Base-by-base conservation (phyloP, 2,113 vertebrate genomes). In the Percopsis transmontana region DNA sequence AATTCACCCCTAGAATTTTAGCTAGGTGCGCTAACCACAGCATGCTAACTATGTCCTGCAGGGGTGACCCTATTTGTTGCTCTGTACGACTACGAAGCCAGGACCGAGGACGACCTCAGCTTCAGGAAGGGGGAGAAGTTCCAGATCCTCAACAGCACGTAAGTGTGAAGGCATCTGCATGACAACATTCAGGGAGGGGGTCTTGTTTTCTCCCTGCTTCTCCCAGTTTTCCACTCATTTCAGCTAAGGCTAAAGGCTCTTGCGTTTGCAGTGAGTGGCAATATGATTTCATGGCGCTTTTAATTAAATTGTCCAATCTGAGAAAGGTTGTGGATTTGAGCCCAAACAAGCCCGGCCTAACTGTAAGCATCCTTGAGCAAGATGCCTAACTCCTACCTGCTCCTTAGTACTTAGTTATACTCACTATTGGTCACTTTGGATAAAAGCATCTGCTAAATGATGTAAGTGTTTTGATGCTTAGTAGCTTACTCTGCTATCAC, bases 121-220 rank as follows among this genome's bases (percentile, higher is more conserved):
- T 99, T 99, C 91, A 94, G 96, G 79, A 99, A 99, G 92, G 96
- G 97, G 91, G 97, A 99, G 90, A 95, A 98, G 87, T 99, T 99
- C 86, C 97, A 99, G 82, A 99, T 99, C 91, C 89, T 99, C 84
- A 99, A 99, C 88, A 99, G 95, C 96, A 98, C 96, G 97, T 99
- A 95, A 98, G 97, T 96, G 81, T 81, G 52, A 64, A 76, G 68
- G 66, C 70, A 84, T 85, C 64, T 70, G 70, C 16, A 68, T 78
- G 81, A 87, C 82, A 63, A 61, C 85, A 76, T 71, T 3, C 12
- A 75, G 83, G 81, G 80, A 66, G 85, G 75, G 33, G 77, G 62
- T 67, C 16, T 8, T 24, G 33, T 64, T 71, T 53, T 60, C 27
- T 33, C 27, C 27, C 27, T 6, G 27, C 5, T 33, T 33, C 27